These are phyloP conservation scores for Rhynchonycteris naso DNA, from an alignment of 2,797 vertebrate genomes.

Conservation along the genomic window DNA sequence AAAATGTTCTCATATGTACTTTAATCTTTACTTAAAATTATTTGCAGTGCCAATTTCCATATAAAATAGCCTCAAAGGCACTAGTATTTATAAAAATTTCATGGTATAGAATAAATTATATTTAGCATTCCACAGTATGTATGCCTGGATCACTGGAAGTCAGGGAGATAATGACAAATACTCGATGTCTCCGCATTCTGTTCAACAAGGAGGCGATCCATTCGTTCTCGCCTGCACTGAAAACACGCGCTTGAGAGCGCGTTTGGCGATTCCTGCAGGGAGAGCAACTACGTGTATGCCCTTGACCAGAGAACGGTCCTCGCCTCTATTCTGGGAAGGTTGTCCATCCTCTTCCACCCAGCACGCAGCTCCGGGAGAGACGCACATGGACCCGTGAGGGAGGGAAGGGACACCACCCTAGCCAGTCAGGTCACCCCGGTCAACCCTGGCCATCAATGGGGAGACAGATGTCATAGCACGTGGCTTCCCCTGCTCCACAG, in stretches of 20 bases:
- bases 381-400: background rate
- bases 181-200: background rate
- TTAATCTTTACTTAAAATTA: slow-evolving; percentile 15
- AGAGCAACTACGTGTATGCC: background rate
- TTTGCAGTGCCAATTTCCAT: background rate
- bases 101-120: background rate
- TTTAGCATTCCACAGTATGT: background rate
- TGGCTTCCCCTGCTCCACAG: background rate
- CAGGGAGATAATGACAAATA: background rate
- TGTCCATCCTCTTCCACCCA: background rate
- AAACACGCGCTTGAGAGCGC: background rate
- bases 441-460: background rate
- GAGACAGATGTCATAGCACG: background rate
- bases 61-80: background rate
- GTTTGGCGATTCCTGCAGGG: background rate
- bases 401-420: background rate
- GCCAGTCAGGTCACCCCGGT: background rate
- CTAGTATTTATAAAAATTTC: slow-evolving; percentile 9
- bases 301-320: background rate
- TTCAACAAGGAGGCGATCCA: background rate
- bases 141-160: background rate
- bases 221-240: background rate
- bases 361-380: background rate
- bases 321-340: background rate
- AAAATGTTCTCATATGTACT: background rate